These are phyloP conservation scores for Lepus oiostolus DNA, from an alignment of 2,797 vertebrate species.

Conservation along the genomic window DNA sequence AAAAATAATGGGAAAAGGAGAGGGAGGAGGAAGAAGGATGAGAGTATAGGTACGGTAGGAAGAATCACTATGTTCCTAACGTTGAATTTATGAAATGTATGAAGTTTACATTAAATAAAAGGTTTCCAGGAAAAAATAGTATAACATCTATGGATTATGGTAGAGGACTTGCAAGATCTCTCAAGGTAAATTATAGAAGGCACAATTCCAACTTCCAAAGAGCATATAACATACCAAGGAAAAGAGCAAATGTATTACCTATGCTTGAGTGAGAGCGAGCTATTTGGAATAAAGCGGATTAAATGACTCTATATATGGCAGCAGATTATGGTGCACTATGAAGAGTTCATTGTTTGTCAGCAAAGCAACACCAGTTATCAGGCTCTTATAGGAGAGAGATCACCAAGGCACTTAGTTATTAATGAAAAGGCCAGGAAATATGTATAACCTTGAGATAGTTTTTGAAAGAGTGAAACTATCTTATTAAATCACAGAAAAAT, in stretches of 20 bases:
- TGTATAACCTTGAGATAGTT: not conserved
- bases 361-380: conserved; percentile 6
- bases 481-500: not conserved
- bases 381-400: not conserved
- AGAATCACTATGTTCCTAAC: too few species aligned
- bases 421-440: not conserved
- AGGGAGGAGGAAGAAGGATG: too few species aligned
- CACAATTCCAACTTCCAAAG: conserved; percentile 66
- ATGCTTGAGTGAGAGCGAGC: conserved; percentile 68
- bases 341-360: conserved; percentile 29
- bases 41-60: too few species aligned
- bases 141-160: not conserved
- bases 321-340: not conserved
- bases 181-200: conserved; percentile 79
- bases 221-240: conserved; percentile 64
- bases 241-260: conserved; percentile 77
- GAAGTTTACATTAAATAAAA: too few species aligned
- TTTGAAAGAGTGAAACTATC: conserved; percentile 18
- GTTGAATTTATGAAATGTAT: too few species aligned
- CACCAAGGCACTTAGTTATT: conserved; percentile 3
- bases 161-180: conserved; percentile 1
- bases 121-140: not conserved
- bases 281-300: conserved; percentile 49
- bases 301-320: conserved; percentile 15
- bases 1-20: too few species aligned